A percentile compares a stretch with the other conserved stretches of the same genome.
These are phyloP conservation scores for Psittacula derbiana DNA, from an alignment of 2,797 vertebrate genomes.

Conservation along the genomic window DNA sequence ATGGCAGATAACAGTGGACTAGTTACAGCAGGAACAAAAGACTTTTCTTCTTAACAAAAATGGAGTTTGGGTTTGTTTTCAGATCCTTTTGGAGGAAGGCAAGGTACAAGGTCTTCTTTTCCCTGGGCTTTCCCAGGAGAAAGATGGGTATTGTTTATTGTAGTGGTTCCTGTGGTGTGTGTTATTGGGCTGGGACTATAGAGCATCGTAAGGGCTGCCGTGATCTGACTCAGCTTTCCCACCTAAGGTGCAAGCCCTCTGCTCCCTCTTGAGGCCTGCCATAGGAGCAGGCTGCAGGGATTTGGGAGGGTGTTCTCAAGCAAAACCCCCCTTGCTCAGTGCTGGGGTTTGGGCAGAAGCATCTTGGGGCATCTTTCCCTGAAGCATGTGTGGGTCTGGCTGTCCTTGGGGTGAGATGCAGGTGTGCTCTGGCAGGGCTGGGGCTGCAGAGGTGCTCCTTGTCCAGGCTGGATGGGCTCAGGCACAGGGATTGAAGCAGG, in stretches of 20 bases:
- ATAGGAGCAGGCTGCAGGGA: neutral
- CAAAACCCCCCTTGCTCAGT: fast-evolving
- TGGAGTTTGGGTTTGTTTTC: neutral
- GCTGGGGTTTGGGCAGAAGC: neutral
- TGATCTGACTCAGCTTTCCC: neutral
- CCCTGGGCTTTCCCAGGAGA: neutral
- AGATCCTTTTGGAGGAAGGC: neutral
- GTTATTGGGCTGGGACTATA: neutral
- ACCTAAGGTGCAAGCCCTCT: fast-evolving
- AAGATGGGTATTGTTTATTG: neutral
- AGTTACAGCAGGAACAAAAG: neutral
- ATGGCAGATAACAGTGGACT: neutral
- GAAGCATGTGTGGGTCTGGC: fast-evolving
- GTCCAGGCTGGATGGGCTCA: neutral
- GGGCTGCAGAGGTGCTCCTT: neutral
- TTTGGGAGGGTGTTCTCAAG: fast-evolving
- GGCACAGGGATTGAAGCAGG: neutral
- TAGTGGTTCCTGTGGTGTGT: neutral
- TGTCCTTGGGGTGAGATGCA: fast-evolving
- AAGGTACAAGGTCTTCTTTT: neutral
- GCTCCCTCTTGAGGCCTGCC: fast-evolving
- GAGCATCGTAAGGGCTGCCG: fast-evolving
- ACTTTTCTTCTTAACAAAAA: neutral
- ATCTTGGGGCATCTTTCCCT: neutral
- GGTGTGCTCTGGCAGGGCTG: fast-evolving